These are phyloP conservation scores for Calliscelio sp. DNA, from an alignment of 2,888 invertebrate genomes.

Conservation along the genomic window DNA sequence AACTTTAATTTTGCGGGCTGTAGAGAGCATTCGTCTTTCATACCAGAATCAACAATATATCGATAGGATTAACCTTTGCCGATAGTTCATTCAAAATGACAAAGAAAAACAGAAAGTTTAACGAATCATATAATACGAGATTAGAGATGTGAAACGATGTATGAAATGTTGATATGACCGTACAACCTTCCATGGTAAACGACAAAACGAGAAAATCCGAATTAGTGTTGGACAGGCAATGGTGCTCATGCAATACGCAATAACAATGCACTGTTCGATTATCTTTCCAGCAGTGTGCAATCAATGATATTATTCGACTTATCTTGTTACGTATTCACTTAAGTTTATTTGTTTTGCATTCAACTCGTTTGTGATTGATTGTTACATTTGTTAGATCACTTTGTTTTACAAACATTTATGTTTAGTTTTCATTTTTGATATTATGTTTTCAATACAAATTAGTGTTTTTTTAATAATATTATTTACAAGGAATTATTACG, in stretches of 20 bases:
- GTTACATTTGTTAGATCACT: no score
- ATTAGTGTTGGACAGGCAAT: constrained; percentile 35
- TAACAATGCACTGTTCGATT: no score
- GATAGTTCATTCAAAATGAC: constrained; percentile 26
- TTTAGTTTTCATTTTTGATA: no score
- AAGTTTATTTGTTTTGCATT: no score
- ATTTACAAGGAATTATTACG: background rate
- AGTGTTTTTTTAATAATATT: no score
- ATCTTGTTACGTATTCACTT: no score
- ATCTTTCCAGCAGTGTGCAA: no score
- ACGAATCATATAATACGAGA: constrained; percentile 27
- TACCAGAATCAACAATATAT: constrained; percentile 49
- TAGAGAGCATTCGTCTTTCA: constrained; percentile 54
- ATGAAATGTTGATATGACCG: constrained; percentile 23
- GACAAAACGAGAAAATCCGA: constrained; percentile 31
- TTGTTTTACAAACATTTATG: no score
- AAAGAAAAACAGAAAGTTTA: constrained; percentile 17
- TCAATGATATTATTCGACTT: no score
- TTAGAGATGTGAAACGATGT: constrained; percentile 22
- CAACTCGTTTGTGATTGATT: no score
- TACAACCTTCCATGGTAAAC: constrained; percentile 36
- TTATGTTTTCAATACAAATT: no score
- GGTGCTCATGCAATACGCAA: constrained; percentile 28
- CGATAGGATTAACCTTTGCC: constrained; percentile 40
- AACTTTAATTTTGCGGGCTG: constrained; percentile 53